Percentiles rank a stretch among this genome's conserved stretches.
Evolutionary conservation across 2,888 invertebrate genomes (phyloP).

Genomic region (Ochropleura plecta): DNA sequence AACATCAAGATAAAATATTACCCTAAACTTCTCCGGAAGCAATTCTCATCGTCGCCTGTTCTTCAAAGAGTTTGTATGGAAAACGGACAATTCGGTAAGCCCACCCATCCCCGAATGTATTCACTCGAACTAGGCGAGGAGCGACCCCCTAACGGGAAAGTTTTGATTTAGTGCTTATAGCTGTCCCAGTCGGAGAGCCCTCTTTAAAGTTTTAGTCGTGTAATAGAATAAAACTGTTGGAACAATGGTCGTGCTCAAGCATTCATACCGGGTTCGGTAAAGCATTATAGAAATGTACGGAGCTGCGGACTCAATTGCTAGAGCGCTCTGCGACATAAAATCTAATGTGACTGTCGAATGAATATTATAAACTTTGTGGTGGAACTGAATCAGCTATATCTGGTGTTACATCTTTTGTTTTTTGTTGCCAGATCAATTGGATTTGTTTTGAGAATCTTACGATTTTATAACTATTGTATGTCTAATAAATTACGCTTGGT

Average conservation of each 20-base stretch:
- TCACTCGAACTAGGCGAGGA: constrained; percentile 82
- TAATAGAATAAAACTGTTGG: constrained; percentile 89
- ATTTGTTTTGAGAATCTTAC: background rate
- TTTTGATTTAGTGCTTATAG: constrained; percentile 90
- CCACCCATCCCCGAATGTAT: constrained; percentile 79
- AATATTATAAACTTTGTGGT: constrained; percentile 80
- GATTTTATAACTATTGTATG: background rate
- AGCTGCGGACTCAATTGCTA: constrained; percentile 81
- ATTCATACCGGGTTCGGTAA: constrained; percentile 81
- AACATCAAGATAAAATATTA: constrained; percentile 72
- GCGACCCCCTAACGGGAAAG: constrained; percentile 84
- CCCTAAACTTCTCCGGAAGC: constrained; percentile 70
- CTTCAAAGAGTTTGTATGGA: constrained; percentile 78
- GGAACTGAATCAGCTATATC: constrained; percentile 25
- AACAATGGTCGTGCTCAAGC: constrained; percentile 82
- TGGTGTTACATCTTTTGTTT: constrained; percentile 2
- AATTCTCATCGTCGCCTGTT: constrained; percentile 73
- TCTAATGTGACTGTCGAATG: constrained; percentile 82
- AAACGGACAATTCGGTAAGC: constrained; percentile 78
- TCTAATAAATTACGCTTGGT: background rate
- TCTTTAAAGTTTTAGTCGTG: constrained; percentile 88
- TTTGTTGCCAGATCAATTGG: background rate
- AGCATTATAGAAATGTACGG: constrained; percentile 77
- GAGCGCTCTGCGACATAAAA: constrained; percentile 77
- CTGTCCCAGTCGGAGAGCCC: constrained; percentile 84